A percentile compares a stretch with the other conserved stretches of the same genome.
phyloP scores from a whole-genome alignment of 2,888 invertebrate genomes.

The Trisateles emortualis region DNA sequence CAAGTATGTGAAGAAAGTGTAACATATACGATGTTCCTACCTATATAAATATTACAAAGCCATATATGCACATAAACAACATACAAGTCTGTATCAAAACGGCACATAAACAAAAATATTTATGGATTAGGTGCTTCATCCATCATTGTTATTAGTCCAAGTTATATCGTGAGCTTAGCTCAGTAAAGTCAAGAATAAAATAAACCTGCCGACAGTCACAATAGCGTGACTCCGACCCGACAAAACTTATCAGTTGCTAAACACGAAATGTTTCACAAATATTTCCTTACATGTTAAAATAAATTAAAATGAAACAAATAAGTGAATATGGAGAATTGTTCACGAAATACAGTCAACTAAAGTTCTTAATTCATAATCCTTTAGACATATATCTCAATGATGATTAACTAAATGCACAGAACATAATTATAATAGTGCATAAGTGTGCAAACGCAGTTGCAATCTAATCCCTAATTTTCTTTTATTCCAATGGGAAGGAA shows the following conservation, averaged over 20 bases:
- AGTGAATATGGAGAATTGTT: slow-evolving; percentile 27
- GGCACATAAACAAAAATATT: not conserved
- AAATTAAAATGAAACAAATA: not conserved
- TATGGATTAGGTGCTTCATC: not conserved
- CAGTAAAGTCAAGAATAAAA: slow-evolving; percentile 27
- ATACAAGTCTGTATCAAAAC: not conserved
- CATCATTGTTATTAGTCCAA: slow-evolving; percentile 8
- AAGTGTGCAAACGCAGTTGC: no score
- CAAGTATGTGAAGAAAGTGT: no score
- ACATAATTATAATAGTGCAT: no score
- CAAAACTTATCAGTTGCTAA: slow-evolving; percentile 35
- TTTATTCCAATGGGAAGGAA: no score
- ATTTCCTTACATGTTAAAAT: slow-evolving; percentile 35
- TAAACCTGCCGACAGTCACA: slow-evolving; percentile 23
- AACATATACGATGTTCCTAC: no score
- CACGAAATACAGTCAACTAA: slow-evolving; percentile 42
- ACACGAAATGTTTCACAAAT: slow-evolving; percentile 36
- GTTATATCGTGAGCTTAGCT: slow-evolving; percentile 9
- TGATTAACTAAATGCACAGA: no score
- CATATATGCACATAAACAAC: no score
- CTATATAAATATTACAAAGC: no score
- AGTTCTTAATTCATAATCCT: slow-evolving; percentile 79
- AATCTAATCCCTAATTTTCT: no score
- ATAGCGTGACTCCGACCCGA: slow-evolving; percentile 41
- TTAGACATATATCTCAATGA: no score